Evolutionary conservation across 2,113 vertebrate species (phyloP), one percentile per base, ranked within the genome.

Genomic region (Lasiurus cinereus): DNA sequence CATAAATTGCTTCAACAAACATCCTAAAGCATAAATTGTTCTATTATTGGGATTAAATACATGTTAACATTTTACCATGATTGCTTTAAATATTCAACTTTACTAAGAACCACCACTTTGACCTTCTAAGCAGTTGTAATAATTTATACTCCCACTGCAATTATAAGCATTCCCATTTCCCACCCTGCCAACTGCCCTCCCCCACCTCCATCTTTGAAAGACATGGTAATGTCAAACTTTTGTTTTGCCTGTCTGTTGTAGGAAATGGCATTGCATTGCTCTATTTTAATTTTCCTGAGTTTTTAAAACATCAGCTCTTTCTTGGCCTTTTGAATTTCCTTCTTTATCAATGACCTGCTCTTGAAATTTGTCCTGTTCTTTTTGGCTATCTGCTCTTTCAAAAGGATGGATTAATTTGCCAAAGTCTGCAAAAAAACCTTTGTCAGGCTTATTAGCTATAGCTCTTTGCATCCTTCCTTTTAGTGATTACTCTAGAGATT

Each of bases 21-120:
- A 83, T 54, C 9, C 7, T 33, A 43, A 16, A 88, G 46, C 73
- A 83, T 43, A 67, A 88, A 70, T 70, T 27, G 33, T 24, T 77
- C 31, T 36, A 48, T 64, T 82, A 7, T n/a, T 73, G 48, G 46
- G 36, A 33, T 27, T 93, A 69, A 88, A 85, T 66, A 11, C 16
- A 6, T n/a, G 67, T 88, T 88, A 70, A 66, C 66, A 4, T 90
- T 95, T 91, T 88, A 54, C 74, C 27, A 11, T 72, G 90, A 94
- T 56, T 56, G 1, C 67, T 93, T 95, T 82, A 79, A 59, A 33
- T 52, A n/a, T 83, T 92, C 19, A 73, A 18, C 46, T 93, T 94
- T 73, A 56, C 19, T 46, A 84, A 29, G 52, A 24, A 70, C n/a
- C 27, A 7, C 22, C 14, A 50, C 19, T 70, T 54, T 90, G 48